Evolutionary conservation across 2,888 invertebrate species (phyloP).

Genomic region (Andrena haemorrhoa): DNA sequence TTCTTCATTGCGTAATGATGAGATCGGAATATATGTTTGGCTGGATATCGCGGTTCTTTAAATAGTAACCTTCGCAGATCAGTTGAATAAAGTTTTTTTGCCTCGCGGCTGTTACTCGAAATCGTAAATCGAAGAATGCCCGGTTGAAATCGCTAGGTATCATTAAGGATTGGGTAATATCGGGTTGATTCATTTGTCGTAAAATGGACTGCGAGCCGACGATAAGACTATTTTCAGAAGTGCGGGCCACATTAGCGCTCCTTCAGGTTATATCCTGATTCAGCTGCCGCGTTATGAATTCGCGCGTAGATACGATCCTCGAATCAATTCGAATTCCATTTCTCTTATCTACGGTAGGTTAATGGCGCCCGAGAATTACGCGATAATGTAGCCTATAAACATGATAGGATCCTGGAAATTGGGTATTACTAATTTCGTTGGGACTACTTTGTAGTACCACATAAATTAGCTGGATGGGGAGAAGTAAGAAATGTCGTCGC

Average conservation of each 20-base stretch:
- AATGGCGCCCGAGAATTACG: not conserved
- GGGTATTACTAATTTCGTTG: not conserved
- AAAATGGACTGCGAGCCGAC: not conserved
- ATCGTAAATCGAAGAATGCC: not conserved
- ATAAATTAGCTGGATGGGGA: not conserved
- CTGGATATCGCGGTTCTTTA: not conserved
- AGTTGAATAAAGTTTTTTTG: not conserved
- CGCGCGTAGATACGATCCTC: slow-evolving; percentile 47
- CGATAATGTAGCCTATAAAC: not conserved
- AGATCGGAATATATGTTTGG: not conserved
- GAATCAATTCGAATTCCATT: slow-evolving; percentile 36
- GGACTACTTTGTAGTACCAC: not conserved
- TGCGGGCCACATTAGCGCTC: not conserved
- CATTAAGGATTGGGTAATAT: slow-evolving; percentile 30
- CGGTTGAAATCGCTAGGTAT: not conserved
- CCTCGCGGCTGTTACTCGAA: not conserved
- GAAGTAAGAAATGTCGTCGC: slow-evolving; percentile 1
- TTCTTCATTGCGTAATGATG: not conserved
- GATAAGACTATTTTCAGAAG: slow-evolving; percentile 41
- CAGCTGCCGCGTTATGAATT: slow-evolving; percentile 19
- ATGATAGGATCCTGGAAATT: not conserved
- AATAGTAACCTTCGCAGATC: not conserved
- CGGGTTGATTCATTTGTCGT: slow-evolving; percentile 10
- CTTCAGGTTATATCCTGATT: slow-evolving; percentile 9
- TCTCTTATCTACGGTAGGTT: slow-evolving; percentile 25